Evolutionary conservation across 1,140 invertebrate species (phyloP), one percentile per base, ranked within the genome.

Genomic region (Olivierus martensii): DNA sequence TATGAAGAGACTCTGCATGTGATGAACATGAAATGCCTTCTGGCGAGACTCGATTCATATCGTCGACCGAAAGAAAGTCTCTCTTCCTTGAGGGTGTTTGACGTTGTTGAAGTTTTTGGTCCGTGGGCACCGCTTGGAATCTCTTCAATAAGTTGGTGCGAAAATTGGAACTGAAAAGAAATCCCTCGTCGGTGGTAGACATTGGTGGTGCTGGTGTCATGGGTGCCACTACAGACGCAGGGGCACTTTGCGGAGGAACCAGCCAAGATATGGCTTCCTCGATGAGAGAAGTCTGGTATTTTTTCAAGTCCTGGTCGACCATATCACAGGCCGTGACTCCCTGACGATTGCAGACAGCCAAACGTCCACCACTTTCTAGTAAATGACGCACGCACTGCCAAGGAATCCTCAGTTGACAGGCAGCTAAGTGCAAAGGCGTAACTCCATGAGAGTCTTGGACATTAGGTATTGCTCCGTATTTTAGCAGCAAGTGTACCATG

Each of bases 351-450:
- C 17, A 17, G 9, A 22, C 9, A 5, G 17, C 17, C 4, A 43
- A 7, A 43, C 41, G 45, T 36, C 21, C 14, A 35, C 76, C 76
- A 47, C 67, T 66, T 59, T 75, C 71, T 49, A 78, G 58, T 47
- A 79, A 65, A 53, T 73, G 65, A 15, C 71, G 63, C 18, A 75
- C 69, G 53, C 73, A 74, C 41, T 75, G 70, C 67, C 70, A 70
- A 17, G 71, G 71, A 18, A 75, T 69, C 41, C 66, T 67, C 12
- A 70, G 66, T 58, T 74, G 72, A 47, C 70, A 69, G 15, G 72
- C 69, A 35, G 71, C 73, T 34, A 78, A 59, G 61, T 78, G 77
- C 1, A 78, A 67, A 0, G 76, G 75, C 4, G 76, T 76, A 60
- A 74, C 74, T 14, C 76, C 76, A 36, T 72, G 61, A 6, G 57